Percentiles rank a stretch among this genome's conserved stretches.
These are phyloP conservation scores for Hypothenemus hampei DNA, from an alignment of 1,140 invertebrate genomes.

Conservation along the genomic window DNA sequence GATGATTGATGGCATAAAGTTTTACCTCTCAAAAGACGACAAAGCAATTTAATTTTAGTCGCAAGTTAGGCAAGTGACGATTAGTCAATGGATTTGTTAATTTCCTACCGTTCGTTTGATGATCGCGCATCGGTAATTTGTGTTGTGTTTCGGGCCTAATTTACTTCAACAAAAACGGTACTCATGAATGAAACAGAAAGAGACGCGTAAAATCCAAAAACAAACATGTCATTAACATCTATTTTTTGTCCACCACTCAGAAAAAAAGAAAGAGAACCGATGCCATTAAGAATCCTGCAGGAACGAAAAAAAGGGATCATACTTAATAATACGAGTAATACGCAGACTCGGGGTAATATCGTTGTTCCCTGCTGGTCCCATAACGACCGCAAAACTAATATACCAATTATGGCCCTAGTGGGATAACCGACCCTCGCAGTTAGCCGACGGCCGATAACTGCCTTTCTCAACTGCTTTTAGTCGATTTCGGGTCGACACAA, in stretches of 20 bases:
- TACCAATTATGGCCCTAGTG: slow-evolving; percentile 40
- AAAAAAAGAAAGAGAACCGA: too few relatives aligned
- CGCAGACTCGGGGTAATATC: slow-evolving; percentile 17
- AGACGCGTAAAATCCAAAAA: slow-evolving; percentile 1
- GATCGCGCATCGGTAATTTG: slow-evolving; percentile 21
- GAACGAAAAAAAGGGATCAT: too few relatives aligned
- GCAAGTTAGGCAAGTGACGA: slow-evolving; percentile 25
- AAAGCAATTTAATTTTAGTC: slow-evolving; percentile 26
- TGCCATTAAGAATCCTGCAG: too few relatives aligned
- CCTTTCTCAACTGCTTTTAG: slow-evolving; percentile 21
- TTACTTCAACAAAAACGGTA: slow-evolving; percentile 7
- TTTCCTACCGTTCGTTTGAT: slow-evolving; percentile 20
- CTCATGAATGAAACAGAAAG: slow-evolving; percentile 19
- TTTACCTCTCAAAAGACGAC: too few relatives aligned
- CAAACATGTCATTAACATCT: slow-evolving; percentile 18
- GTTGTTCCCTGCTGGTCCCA: slow-evolving; percentile 15
- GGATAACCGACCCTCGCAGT: slow-evolving; percentile 24
- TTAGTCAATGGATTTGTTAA: slow-evolving; percentile 30
- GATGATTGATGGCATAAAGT: slow-evolving; percentile 23
- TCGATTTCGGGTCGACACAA: slow-evolving; percentile 28
- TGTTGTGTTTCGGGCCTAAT: slow-evolving; percentile 19
- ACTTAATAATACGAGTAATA: too few relatives aligned
- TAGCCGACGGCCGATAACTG: slow-evolving; percentile 28
- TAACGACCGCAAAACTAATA: slow-evolving; percentile 44
- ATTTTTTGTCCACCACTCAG: too few relatives aligned